These are phyloP conservation scores for Ptychochromis oligacanthus DNA, from an alignment of 2,113 vertebrate genomes.

Conservation along the genomic window DNA sequence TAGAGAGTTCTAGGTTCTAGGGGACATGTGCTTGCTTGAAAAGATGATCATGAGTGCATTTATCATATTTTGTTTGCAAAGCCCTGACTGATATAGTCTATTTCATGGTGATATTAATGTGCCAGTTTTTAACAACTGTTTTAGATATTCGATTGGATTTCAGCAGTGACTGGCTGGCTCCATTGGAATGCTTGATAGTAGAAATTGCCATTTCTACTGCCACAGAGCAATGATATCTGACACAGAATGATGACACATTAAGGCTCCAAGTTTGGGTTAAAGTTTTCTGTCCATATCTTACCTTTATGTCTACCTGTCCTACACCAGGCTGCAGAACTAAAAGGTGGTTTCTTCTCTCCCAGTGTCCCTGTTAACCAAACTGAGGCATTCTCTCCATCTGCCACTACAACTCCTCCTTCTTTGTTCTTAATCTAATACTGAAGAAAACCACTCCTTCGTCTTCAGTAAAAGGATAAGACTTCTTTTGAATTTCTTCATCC, in stretches of 20 bases:
- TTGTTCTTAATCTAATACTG: constrained; percentile 56
- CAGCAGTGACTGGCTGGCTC: neutral
- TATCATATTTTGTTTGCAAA: neutral
- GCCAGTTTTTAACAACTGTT: neutral
- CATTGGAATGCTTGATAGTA: neutral
- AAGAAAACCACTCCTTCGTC: constrained; percentile 69
- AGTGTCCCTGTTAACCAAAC: constrained; percentile 69
- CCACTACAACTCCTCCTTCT: constrained; percentile 49
- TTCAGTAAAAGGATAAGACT: constrained; percentile 56
- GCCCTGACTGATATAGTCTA: neutral
- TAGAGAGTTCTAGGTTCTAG: neutral
- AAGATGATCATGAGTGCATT: neutral
- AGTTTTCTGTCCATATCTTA: constrained; percentile 60
- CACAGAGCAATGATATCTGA: constrained; percentile 14
- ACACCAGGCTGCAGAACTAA: constrained; percentile 46
- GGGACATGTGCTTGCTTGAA: neutral
- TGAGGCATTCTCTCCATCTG: constrained; percentile 71
- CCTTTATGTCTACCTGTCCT: constrained; percentile 63
- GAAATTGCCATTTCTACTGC: neutral
- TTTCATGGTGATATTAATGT: neutral
- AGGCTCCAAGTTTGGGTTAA: constrained; percentile 25
- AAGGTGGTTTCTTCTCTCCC: constrained; percentile 56
- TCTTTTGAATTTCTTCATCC: constrained; percentile 74
- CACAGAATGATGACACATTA: constrained; percentile 1
- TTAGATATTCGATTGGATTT: constrained; percentile 8